These are phyloP conservation scores for Turdus rufiventris DNA, from an alignment of 2,113 vertebrate species.

Conservation along the genomic window DNA sequence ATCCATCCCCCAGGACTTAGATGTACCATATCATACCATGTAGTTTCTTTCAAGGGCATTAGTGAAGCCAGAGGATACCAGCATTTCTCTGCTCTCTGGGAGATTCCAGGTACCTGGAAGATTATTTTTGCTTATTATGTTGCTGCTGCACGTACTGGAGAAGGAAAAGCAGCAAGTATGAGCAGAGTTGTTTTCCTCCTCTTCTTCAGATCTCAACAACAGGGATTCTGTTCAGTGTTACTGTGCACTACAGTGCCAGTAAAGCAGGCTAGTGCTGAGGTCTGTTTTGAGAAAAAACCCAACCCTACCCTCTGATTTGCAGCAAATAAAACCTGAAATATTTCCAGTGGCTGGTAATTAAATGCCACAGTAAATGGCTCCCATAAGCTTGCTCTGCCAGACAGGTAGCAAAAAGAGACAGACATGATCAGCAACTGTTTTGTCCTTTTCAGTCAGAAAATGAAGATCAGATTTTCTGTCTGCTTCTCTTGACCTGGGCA, in stretches of 20 bases:
- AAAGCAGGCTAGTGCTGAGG: neutral
- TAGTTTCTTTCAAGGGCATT: neutral
- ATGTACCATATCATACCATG: rapidly evolving
- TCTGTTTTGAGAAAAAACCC: neutral
- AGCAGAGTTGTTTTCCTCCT: neutral
- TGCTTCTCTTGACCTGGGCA: neutral
- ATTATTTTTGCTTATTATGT: neutral
- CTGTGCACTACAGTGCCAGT: neutral
- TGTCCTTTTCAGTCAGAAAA: neutral
- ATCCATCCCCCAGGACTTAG: neutral
- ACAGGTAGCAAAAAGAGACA: neutral
- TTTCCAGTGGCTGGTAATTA: neutral
- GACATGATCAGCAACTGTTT: neutral
- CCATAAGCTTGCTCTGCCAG: neutral
- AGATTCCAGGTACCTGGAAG: neutral
- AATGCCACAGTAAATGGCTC: neutral
- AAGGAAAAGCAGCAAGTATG: neutral
- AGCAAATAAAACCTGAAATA: neutral
- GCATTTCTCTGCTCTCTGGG: neutral
- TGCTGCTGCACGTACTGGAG: neutral
- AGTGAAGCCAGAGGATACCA: neutral
- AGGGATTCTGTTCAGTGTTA: neutral
- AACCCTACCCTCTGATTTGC: neutral
- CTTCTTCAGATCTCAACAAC: neutral
- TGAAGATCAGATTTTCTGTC: neutral